A percentile compares a stretch with the other conserved stretches of the same genome.
Conservation (phyloP, 1,140 invertebrate species). For the Drosophila ficusphila region DNA sequence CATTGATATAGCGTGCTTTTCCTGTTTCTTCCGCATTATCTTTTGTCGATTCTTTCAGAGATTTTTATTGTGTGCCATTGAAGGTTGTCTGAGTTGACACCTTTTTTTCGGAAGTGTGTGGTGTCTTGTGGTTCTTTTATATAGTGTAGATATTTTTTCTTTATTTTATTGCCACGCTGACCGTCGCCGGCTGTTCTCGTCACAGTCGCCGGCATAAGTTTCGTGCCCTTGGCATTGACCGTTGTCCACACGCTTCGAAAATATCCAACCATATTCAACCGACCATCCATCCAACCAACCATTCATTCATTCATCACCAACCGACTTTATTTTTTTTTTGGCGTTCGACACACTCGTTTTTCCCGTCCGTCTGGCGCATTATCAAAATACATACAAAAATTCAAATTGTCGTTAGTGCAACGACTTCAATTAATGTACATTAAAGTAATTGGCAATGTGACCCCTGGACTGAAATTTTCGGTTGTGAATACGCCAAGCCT, state of each 20-base stretch:
- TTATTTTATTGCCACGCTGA: slow-evolving; percentile 40
- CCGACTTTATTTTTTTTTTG: too few species aligned
- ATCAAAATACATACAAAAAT: neutral
- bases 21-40: slow-evolving; percentile 44
- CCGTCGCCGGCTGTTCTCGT: slow-evolving; percentile 21
- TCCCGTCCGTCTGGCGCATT: neutral
- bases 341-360: neutral
- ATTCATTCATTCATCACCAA: neutral
- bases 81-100: slow-evolving; percentile 56
- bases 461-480: neutral
- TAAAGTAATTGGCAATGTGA: slow-evolving; percentile 32
- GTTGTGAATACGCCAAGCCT: neutral
- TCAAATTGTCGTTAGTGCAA: slow-evolving; percentile 30
- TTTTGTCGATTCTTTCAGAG: neutral
- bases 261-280: neutral
- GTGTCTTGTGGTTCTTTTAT: slow-evolving; percentile 13
- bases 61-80: slow-evolving; percentile 27
- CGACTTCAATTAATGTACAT: slow-evolving; percentile 42
- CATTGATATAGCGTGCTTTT: neutral
- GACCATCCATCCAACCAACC: too few species aligned
- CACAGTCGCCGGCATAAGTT: slow-evolving; percentile 54
- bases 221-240: slow-evolving; percentile 57
- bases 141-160: neutral
- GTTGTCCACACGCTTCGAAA: slow-evolving; percentile 1
- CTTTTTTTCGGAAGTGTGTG: slow-evolving; percentile 27